A percentile compares a stretch with the other conserved stretches of the same genome.
Evolutionary conservation across 2,888 invertebrate species (phyloP).

Genomic region (Tromatobia lineatoria): DNA sequence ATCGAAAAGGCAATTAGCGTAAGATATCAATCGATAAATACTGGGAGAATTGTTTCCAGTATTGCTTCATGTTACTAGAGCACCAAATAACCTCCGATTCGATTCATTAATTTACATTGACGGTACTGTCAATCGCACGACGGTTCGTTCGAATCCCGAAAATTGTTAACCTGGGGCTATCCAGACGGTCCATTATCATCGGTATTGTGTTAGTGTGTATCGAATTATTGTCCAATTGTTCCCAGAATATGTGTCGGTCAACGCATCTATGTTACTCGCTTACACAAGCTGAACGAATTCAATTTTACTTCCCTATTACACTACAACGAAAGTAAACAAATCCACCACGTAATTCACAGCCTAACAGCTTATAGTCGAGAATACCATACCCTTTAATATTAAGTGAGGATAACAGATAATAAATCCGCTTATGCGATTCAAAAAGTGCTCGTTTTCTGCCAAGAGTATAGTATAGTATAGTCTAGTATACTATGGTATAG

Average conservation of each 20-base stretch:
- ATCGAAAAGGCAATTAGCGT: not conserved
- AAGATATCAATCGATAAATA: not conserved
- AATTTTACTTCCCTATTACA: not conserved
- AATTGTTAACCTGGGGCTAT: slow-evolving; percentile 3
- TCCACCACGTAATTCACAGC: not conserved
- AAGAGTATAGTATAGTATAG: too few species aligned
- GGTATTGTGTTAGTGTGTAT: slow-evolving; percentile 5
- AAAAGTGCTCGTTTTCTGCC: too few species aligned
- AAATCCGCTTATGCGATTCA: not conserved
- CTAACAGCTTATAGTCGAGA: not conserved
- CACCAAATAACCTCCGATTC: not conserved
- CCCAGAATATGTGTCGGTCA: not conserved
- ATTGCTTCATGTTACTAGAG: not conserved
- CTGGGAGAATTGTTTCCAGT: not conserved
- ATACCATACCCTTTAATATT: not conserved
- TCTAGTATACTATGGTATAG: too few species aligned
- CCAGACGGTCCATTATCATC: not conserved
- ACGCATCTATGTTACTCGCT: not conserved
- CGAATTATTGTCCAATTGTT: slow-evolving; percentile 5
- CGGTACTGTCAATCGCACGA: not conserved
- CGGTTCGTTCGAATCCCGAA: not conserved
- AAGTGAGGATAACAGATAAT: not conserved
- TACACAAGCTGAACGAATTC: not conserved
- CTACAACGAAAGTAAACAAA: not conserved
- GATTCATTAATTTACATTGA: slow-evolving; percentile 27